Percentiles rank a stretch among this genome's conserved stretches.
Conservation (phyloP, 2,113 vertebrate genomes). For the Cyanoramphus novaezelandiae region DNA sequence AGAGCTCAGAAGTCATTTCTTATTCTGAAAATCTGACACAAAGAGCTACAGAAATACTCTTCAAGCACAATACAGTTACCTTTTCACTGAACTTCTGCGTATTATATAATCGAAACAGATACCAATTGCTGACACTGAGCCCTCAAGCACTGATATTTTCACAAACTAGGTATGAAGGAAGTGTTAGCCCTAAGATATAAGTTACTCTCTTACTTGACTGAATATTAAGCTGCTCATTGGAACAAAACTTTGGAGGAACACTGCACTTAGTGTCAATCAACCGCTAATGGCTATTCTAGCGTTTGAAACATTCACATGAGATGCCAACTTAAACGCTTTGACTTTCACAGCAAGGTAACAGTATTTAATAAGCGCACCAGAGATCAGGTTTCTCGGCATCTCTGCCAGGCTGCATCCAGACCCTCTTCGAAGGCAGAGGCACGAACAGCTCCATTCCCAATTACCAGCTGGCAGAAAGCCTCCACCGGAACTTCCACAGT, state of each 20-base stretch:
- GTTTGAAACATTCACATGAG: not conserved
- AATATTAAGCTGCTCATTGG: not conserved
- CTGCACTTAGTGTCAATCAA: not conserved
- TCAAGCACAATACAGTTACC: not conserved
- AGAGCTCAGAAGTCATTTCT: not conserved
- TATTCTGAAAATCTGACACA: not conserved
- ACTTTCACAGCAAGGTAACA: not conserved
- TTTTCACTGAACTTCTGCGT: not conserved
- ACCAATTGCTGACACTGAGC: not conserved
- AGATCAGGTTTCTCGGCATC: not conserved
- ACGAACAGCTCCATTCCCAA: accelerated
- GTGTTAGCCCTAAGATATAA: not conserved
- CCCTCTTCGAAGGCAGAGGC: not conserved
- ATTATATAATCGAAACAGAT: not conserved
- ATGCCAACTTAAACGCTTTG: not conserved
- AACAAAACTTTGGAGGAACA: not conserved
- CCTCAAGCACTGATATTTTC: not conserved
- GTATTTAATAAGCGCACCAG: not conserved
- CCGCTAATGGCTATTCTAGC: not conserved
- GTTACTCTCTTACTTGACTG: not conserved
- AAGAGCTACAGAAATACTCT: conserved; percentile 10
- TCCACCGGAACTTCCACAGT: not conserved
- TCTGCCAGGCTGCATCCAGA: not conserved
- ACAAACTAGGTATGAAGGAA: not conserved
- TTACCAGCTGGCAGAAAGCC: not conserved